Percentiles rank a stretch among this genome's conserved stretches.
phyloP scores from a whole-genome alignment of 2,797 vertebrate species.

The Paratrypauchen microcephalus region DNA sequence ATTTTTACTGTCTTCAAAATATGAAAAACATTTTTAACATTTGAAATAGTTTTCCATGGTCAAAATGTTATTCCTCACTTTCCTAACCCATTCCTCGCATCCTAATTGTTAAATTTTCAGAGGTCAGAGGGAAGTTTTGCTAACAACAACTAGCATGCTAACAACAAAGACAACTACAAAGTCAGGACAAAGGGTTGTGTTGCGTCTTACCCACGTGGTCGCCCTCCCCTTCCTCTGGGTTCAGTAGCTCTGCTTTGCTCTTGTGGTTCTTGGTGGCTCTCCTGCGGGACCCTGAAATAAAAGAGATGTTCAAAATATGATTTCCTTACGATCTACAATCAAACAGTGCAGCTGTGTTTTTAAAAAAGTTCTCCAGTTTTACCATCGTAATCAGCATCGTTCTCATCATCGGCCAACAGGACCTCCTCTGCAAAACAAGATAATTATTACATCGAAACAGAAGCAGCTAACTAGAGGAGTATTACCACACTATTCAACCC shows the following conservation, averaged over 20 bases:
- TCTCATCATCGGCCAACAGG: constrained; percentile 91
- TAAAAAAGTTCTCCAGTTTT: constrained; percentile 7
- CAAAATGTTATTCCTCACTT: neutral
- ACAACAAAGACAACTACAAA: neutral
- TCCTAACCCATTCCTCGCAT: neutral
- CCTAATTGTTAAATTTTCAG: neutral
- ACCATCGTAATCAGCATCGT: constrained; percentile 82
- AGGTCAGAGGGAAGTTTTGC: neutral
- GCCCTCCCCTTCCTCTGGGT: constrained; percentile 89
- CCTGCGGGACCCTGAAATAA: constrained; percentile 82
- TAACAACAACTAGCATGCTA: neutral
- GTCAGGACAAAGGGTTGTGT: too few relatives aligned
- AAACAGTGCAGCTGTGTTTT: neutral
- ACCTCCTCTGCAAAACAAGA: constrained; percentile 84
- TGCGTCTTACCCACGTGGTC: constrained; percentile 84
- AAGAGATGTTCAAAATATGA: neutral
- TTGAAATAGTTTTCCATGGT: neutral
- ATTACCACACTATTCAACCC: neutral
- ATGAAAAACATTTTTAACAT: too few relatives aligned
- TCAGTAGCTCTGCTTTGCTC: constrained; percentile 85
- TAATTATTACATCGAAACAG: constrained; percentile 15
- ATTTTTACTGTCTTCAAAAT: too few relatives aligned
- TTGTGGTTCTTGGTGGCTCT: constrained; percentile 93
- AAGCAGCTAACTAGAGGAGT: neutral
- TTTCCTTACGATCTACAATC: neutral